Base-by-base conservation (phyloP, 2,888 invertebrate species). In the Leptothorax acervorum region DNA sequence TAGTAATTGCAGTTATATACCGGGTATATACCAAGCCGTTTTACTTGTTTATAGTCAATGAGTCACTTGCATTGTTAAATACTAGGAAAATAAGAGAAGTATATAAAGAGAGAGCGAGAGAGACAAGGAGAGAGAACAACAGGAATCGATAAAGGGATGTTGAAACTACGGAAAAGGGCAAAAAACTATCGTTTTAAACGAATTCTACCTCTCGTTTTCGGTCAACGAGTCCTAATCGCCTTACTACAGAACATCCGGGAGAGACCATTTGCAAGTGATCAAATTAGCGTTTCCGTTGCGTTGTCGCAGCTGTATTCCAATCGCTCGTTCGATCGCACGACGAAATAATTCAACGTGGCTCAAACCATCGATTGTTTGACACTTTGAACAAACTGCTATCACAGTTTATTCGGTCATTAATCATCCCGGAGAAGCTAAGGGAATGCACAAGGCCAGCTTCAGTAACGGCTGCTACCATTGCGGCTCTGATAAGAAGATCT, bases 401-500 rank as follows among this genome's bases (percentile, higher is more conserved):
- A 85, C 87, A 89, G 87, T 88, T 87, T 87, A 88, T 88, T 90
- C 88, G 84, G 62, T 76, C 88, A 91, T 90, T 90, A 89, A 89
- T 92, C 92, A 90, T 86, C 82, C 55, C n/a, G 55, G 70, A 85
- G 82, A 84, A 84, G 84, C 75, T 84, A 65, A 74, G 75, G 51
- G 23, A 31, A 83, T 71, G 66, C 78, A 87, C 62, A 78, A 81
- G 85, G 63, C 76, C 65, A 82, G 53, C 79, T 88, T 85, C 81
- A 65, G 70, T 60, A 53, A 51, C 45, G 63, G 9, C 62, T 85
- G 73, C 62, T 42, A 57, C 28, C 45, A 39, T 57, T 82, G 66
- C 35, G 66, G 62, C 35, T 82, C 84, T 60, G 83, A 88, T 86
- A 86, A 84, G 78, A 68, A 66, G 71, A 39, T 76, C 65, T 70